These are phyloP conservation scores for Steinernema hermaphroditum DNA, from an alignment of 2,888 invertebrate species.

Conservation along the genomic window DNA sequence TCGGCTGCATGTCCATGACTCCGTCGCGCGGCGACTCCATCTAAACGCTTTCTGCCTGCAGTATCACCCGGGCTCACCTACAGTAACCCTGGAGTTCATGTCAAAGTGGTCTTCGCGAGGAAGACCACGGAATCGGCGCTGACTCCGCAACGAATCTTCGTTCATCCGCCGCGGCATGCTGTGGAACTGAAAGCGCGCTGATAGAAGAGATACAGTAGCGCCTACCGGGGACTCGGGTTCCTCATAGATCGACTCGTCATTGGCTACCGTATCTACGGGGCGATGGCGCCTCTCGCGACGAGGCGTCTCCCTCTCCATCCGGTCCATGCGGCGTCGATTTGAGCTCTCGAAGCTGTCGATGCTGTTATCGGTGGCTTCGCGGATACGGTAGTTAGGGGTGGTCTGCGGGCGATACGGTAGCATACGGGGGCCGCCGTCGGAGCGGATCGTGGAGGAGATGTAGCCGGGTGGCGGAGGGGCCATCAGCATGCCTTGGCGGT, in stretches of 20 bases:
- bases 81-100: neutral
- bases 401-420: constrained; percentile 1
- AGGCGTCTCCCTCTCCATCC: neutral
- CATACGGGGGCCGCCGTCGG: constrained; percentile 9
- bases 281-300: neutral
- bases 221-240: constrained; percentile 41
- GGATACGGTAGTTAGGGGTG: constrained; percentile 27
- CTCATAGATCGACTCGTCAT: constrained; percentile 43
- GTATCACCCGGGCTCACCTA: neutral
- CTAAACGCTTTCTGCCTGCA: neutral
- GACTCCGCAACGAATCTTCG: neutral
- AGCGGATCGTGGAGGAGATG: constrained; percentile 14
- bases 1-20: constrained; percentile 29
- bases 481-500: constrained; percentile 32
- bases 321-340: neutral
- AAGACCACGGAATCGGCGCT: constrained; percentile 30
- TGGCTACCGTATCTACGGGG: neutral
- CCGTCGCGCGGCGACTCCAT: constrained; percentile 25
- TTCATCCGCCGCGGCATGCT: neutral
- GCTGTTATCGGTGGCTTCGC: constrained; percentile 33
- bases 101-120: constrained; percentile 31
- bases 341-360: constrained; percentile 28
- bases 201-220: neutral
- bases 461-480: constrained; percentile 31
- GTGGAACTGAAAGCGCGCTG: constrained; percentile 28